phyloP scores from a whole-genome alignment of 2,797 vertebrate genomes.

The Sciurus carolinensis region DNA sequence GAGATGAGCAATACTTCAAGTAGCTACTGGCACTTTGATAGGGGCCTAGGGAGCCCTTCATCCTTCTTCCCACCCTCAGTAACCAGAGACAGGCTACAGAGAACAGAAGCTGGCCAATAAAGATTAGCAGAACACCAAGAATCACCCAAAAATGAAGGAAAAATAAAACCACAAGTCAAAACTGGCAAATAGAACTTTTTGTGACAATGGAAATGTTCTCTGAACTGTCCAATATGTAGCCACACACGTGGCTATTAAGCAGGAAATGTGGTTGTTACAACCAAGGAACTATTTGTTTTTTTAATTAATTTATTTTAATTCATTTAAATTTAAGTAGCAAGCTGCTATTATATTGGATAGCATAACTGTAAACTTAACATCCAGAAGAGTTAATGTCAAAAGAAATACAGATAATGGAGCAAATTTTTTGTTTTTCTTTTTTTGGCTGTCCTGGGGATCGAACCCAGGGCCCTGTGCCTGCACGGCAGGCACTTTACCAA shows the following conservation, averaged over 20 bases:
- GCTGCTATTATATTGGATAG: constrained; percentile 5
- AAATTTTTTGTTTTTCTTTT: too few species aligned
- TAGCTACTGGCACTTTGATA: not conserved
- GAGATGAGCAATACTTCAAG: not conserved
- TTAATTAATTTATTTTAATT: not conserved
- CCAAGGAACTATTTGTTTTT: not conserved
- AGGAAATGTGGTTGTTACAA: not conserved
- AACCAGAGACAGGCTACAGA: not conserved
- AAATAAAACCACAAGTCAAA: constrained; percentile 13
- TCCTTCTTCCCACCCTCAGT: not conserved
- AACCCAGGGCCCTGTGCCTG: too few species aligned
- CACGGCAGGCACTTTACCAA: too few species aligned
- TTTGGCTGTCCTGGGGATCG: too few species aligned
- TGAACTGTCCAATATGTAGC: not conserved
- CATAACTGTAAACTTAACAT: constrained; percentile 30
- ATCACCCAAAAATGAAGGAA: not conserved
- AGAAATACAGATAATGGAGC: constrained; percentile 5
- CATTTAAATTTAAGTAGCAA: constrained; percentile 40
- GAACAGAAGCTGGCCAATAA: not conserved
- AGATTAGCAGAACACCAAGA: not conserved
- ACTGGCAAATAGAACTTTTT: not conserved
- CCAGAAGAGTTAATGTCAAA: not conserved
- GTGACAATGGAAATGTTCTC: not conserved
- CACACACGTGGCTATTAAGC: not conserved
- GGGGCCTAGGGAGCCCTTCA: not conserved